These are phyloP conservation scores for Petrolisthes manimaculis DNA, from an alignment of 2,888 invertebrate genomes.

Conservation along the genomic window DNA sequence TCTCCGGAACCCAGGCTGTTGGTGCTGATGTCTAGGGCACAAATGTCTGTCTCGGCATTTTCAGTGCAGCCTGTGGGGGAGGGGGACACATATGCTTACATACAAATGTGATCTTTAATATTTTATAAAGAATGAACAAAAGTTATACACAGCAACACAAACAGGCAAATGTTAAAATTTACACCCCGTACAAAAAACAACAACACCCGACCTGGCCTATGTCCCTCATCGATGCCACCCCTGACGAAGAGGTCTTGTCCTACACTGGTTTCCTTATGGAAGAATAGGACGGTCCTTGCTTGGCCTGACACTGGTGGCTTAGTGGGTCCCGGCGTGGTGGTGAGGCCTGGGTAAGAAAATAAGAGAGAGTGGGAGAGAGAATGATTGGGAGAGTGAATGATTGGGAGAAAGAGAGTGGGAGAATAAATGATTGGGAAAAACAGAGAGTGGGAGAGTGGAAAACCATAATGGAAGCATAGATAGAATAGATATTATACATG, in stretches of 20 bases:
- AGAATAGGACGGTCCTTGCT: conserved; percentile 70
- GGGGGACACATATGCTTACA: too few species aligned
- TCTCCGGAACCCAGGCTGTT: conserved; percentile 52
- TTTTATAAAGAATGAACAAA: too few species aligned
- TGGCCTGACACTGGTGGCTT: conserved; percentile 62
- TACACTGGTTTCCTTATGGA: conserved; percentile 68
- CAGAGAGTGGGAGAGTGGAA: neutral
- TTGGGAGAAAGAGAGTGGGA: neutral
- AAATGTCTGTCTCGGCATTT: conserved; percentile 57
- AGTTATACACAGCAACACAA: too few species aligned
- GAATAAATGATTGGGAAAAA: neutral
- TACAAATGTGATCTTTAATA: too few species aligned
- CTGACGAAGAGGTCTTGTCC: conserved; percentile 72
- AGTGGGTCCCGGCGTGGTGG: conserved; percentile 64
- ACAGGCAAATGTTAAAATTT: too few species aligned
- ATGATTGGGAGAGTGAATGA: neutral
- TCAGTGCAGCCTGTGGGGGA: conserved; percentile 40
- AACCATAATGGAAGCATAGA: too few species aligned
- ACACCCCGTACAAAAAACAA: too few species aligned
- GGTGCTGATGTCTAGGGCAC: conserved; percentile 62
- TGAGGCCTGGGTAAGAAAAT: conserved; percentile 3
- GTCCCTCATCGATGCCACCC: conserved; percentile 68
- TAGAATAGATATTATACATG: too few species aligned
- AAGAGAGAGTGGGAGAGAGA: neutral
- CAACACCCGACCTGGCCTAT: conserved; percentile 64